phyloP scores from a whole-genome alignment of 2,797 vertebrate genomes.

The Astyanax mexicanus region DNA sequence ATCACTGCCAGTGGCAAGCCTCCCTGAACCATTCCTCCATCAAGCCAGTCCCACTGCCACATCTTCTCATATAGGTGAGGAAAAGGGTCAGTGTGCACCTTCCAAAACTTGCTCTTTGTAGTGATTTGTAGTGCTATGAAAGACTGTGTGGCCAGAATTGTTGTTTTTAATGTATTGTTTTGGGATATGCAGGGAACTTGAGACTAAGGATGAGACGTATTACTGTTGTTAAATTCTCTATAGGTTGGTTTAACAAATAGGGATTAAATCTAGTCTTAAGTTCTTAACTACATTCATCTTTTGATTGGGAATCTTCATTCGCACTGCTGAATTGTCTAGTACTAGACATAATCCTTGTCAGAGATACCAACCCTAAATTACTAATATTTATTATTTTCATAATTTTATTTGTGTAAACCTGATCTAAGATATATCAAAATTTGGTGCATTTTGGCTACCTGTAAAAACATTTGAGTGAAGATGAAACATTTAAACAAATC shows the following conservation, averaged over 20 bases:
- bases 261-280: no score
- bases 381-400: no score
- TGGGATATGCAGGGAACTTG: neutral
- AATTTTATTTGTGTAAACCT: no score
- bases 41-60: slow-evolving; percentile 40
- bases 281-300: no score
- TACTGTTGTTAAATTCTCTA: neutral
- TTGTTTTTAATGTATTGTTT: slow-evolving; percentile 5
- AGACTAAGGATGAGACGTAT: neutral
- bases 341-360: no score
- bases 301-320: no score
- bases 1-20: slow-evolving; percentile 34
- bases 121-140: neutral
- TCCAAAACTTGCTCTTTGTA: neutral
- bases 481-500: no score
- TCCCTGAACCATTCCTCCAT: slow-evolving; percentile 42
- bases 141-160: neutral
- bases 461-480: no score
- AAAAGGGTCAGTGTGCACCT: neutral
- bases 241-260: neutral
- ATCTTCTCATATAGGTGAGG: slow-evolving; percentile 52
- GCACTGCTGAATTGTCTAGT: no score
- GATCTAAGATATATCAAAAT: no score
- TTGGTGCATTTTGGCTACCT: no score
- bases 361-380: no score